Evolutionary conservation across 2,888 invertebrate species (phyloP), one percentile per base, ranked within the genome.

Genomic region (Drosophila mimica): DNA sequence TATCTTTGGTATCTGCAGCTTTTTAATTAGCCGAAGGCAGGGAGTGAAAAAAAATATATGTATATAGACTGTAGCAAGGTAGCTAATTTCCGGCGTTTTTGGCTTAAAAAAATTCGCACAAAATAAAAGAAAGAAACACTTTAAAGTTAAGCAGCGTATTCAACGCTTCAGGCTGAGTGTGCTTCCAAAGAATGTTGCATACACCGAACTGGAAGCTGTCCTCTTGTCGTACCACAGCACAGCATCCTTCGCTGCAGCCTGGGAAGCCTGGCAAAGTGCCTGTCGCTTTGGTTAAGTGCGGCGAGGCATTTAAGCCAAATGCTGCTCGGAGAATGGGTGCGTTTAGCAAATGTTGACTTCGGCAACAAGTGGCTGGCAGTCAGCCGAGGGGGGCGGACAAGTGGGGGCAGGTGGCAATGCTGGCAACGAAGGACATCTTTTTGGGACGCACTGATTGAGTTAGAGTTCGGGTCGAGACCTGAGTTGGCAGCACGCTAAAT

Each of bases 401-500:
- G n/a, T n/a, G n/a, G n/a, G 4, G 20, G 20, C 0, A 13, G 5
- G 6, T 43, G 43, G 43, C 46, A 46, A 1, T 20, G 61, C 1
- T 33, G 54, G 36, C 57, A 54, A 52, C 58, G 58, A 40, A 67
- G 68, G 70, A 72, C 72, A 73, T 73, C 65, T 76, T 63, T 34
- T 72, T 30, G 56, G 53, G 36, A 79, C 58, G 81, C 83, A 77
- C 77, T 85, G 85, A 85, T 85, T 85, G 85, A 85, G 85, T 85
- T 85, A 88, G 75, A 72, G 72, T 60, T 76, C 69, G 71, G 71
- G 72, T 67, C 67, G 51, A 60, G 65, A 46, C 64, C 40, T n/a
- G 59, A 48, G 53, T 62, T 72, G 76, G 81, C 86, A 83, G 83
- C 86, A 90, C 86, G 91, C 80, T 80, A 90, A 91, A 92, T 92